Evolutionary conservation across 2,113 vertebrate species (phyloP), one percentile per base, ranked within the genome.

Genomic region (Equus przewalskii): DNA sequence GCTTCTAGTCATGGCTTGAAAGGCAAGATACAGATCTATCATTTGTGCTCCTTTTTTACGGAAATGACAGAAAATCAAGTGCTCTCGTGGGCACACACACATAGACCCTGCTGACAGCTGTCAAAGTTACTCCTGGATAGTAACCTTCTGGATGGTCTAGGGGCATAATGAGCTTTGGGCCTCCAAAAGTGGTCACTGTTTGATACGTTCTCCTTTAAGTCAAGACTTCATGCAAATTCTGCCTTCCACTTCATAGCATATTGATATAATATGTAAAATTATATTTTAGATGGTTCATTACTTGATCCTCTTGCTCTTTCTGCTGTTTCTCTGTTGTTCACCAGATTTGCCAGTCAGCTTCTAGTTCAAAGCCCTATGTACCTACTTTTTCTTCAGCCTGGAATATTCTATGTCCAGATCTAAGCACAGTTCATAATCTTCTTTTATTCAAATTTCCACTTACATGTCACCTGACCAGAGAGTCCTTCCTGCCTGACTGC

Each of bases 101-200:
- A 26, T 16, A 16, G 1, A 3, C n/a, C n/a, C 12, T 16, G 7
- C 49, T 41, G 11, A 67, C 18, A 22, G 24, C 30, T 69, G 6
- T n/a, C 28, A 2, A 4, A 22, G n/a, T 54, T 28, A 4, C 8
- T 51, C 15, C 5, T 41, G 44, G 28, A 9, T 33, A 30, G 16
- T 44, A n/a, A 64, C 4, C 41, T 15, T 1, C 4, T 19, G 1
- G 56, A 16, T 1, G 36, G 3, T 54, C 46, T 21, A 58, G 30
- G 15, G 26, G 3, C 0, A 7, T 2, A 3, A 65, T 24, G 4
- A 33, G 0, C 7, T 60, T 0, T 7, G 9, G 28, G 6, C 5
- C 64, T 26, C n/a, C 33, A 12, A 7, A n/a, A 79, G 18, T 28
- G 6, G 36, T 9, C 58, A 46, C 8, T 21, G 12, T 75, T 36